Evolutionary conservation across 1,140 invertebrate genomes (phyloP).

Genomic region (Calosoma granatense): DNA sequence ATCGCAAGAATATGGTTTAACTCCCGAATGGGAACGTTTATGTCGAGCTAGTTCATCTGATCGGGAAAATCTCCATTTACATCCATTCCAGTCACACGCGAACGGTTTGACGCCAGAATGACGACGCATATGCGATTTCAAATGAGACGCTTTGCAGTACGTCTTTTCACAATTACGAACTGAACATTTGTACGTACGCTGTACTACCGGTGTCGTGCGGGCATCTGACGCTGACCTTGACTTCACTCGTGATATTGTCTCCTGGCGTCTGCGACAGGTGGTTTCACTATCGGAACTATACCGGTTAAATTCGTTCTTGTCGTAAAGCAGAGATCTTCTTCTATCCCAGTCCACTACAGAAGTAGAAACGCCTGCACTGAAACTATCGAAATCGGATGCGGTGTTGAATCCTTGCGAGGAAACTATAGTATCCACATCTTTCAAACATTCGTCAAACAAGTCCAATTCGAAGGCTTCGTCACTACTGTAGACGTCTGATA

Average conservation of each 20-base stretch:
- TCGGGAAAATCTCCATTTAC: constrained; percentile 86
- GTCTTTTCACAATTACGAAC: constrained; percentile 52
- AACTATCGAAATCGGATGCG: background rate
- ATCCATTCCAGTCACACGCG: constrained; percentile 79
- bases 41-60: constrained; percentile 87
- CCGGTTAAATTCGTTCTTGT: constrained; percentile 16
- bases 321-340: constrained; percentile 27
- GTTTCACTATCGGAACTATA: background rate
- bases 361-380: background rate
- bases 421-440: background rate
- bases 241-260: background rate
- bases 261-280: background rate
- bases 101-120: constrained; percentile 96
- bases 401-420: background rate
- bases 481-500: background rate
- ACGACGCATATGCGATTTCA: constrained; percentile 85
- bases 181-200: constrained; percentile 41
- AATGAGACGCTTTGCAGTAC: constrained; percentile 89
- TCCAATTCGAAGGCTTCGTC: background rate
- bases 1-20: constrained; percentile 78
- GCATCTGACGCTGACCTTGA: constrained; percentile 13
- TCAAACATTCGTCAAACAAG: background rate
- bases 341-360: constrained; percentile 11
- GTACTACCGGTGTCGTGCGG: constrained; percentile 18
- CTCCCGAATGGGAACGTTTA: constrained; percentile 67